Evolutionary conservation across 23 tunicate species (phyloP).

Genomic region (Oikopleura dioica): DNA sequence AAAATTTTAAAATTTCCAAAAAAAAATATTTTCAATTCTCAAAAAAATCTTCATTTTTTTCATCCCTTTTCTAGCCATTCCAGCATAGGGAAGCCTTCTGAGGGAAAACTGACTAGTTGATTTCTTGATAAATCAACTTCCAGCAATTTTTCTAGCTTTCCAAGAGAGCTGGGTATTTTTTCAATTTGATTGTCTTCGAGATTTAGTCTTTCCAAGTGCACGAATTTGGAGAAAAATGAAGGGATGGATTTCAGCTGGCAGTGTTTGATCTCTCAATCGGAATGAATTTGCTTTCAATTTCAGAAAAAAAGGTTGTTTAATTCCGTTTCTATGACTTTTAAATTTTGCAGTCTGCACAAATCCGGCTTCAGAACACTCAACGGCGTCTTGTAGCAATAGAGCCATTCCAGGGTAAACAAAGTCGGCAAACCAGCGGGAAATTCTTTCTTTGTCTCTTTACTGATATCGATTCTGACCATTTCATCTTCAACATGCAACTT

Average conservation of each 20-base stretch:
- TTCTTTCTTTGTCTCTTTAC: neutral
- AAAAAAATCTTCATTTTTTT: neutral
- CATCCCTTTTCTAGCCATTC: neutral
- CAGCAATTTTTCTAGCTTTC: neutral
- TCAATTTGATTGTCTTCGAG: neutral
- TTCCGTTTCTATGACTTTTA: neutral
- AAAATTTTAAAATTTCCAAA: neutral
- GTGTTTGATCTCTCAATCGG: neutral
- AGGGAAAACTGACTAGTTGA: neutral
- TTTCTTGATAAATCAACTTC: neutral
- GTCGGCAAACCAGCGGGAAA: neutral
- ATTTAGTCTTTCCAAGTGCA: neutral
- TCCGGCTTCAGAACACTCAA: neutral
- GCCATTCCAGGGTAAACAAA: constrained; percentile 3
- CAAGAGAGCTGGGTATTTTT: neutral
- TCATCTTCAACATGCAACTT: neutral
- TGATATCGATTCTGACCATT: constrained; percentile 3
- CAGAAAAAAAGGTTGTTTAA: neutral
- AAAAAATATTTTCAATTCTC: neutral
- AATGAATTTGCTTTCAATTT: neutral
- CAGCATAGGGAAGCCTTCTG: neutral
- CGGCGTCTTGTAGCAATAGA: neutral
- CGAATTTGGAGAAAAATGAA: neutral
- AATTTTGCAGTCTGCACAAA: neutral
- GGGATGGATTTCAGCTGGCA: neutral